A percentile compares a stretch with the other conserved stretches of the same genome.
phyloP scores from a whole-genome alignment of 2,888 invertebrate species.

The Galeruca laticollis region DNA sequence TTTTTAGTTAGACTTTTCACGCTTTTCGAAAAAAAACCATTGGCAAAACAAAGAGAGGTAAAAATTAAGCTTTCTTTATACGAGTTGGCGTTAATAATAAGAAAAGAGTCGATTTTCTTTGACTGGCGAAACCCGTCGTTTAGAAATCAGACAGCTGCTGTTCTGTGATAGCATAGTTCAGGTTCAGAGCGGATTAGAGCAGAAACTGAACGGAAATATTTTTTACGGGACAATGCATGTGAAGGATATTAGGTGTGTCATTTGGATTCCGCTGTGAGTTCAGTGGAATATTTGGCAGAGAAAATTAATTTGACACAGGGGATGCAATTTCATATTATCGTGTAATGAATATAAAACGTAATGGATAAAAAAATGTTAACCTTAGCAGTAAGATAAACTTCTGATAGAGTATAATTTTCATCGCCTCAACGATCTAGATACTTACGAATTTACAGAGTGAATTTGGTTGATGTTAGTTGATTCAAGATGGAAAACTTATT shows the following conservation, averaged over 20 bases:
- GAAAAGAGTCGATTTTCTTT: slow-evolving; percentile 41
- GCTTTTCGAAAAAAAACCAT: slow-evolving; percentile 3
- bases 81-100: slow-evolving; percentile 41
- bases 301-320: neutral
- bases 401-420: too few species aligned
- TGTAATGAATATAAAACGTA: too few species aligned
- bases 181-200: slow-evolving; percentile 56
- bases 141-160: slow-evolving; percentile 54
- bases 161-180: slow-evolving; percentile 49
- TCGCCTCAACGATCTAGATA: too few species aligned
- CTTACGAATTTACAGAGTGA: too few species aligned
- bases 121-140: slow-evolving; percentile 49
- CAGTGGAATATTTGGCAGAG: neutral
- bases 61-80: slow-evolving; percentile 42
- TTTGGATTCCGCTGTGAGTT: neutral
- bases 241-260: slow-evolving; percentile 54
- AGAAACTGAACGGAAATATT: slow-evolving; percentile 51
- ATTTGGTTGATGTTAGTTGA: too few species aligned
- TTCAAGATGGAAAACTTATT: too few species aligned
- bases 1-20: slow-evolving; percentile 15
- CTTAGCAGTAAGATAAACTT: too few species aligned
- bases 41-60: slow-evolving; percentile 28
- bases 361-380: too few species aligned
- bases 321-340: neutral
- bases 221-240: slow-evolving; percentile 54